Base-by-base conservation (phyloP, 2,797 vertebrate genomes). In the Mus caroli region DNA sequence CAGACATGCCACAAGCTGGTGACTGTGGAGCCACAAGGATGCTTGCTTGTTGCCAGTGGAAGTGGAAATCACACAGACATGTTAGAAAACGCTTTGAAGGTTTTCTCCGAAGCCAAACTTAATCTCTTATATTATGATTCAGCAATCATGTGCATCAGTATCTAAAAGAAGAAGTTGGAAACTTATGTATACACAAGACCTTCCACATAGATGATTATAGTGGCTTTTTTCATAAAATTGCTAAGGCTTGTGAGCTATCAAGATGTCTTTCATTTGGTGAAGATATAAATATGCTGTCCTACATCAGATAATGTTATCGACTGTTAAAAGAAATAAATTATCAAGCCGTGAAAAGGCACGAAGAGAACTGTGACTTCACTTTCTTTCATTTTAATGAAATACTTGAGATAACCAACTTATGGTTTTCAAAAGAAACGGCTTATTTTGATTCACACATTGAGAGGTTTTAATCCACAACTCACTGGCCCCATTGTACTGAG, bases 81-180 rank as follows among this genome's bases (percentile, higher is more conserved):
- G 50, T 56, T 13, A 58, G 46, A 46, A 92, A 75, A 28, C 13
- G 34, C 34, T 60, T 46, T 69, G 60, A 64, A 78, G 28, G 7
- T 28, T 71, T 40, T 40, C 82, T 58, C 46, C 71, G n/a, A 89
- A 84, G 28, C 60, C 54, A 40, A 84, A 58, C 69, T 77, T 46
- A 46, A 26, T 71, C 15, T 52, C 43, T 54, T 50, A 50, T 4
- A 62, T 43, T 71, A n/a, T 71, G 54, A 73, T 24, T 43, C 60
- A 92, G 52, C 54, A 79, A 60, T 37, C 62, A 34, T 19, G 26
- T n/a, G n/a, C 62, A 71, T 94, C n/a, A 37, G 40, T 56, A 52
- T 60, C 46, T 52, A 91, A 91, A 86, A 78, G 77, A 92, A 95
- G 90, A 88, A 22, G 15, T 40, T 15, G 1, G 82, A 94, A 83